Base-by-base conservation (phyloP, 1,140 invertebrate species). In the Phenacoccus solenopsis region DNA sequence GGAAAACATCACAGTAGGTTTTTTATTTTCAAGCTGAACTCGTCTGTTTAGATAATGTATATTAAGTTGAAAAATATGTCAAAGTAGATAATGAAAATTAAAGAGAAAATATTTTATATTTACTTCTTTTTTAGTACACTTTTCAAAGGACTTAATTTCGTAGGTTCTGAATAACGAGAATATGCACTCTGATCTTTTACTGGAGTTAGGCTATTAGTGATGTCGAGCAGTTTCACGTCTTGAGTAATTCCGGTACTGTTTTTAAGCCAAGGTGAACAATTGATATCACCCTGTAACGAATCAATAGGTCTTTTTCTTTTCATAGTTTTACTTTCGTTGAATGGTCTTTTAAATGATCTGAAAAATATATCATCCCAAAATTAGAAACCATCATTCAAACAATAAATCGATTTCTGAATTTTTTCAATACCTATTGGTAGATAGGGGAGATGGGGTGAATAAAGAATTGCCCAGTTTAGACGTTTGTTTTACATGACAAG, bases 191-290 rank as follows among this genome's bases (percentile, higher is more conserved):
- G 30, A 2, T 69, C n/a, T 35, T 30, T 68, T 9, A 28, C 67
- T 81, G 81, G 77, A 30, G 77, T 75, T 22, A 77, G 72, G 70
- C 73, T 76, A 0, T 76, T 73, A 22, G 75, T 76, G 21, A 85
- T 73, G 25, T 83, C 83, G 22, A 85, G 77, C 0, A 84, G 80
- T 75, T 83, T 82, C 22, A 89, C 87, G 76, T 89, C 87, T 73
- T 86, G 84, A 0, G 87, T 88, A 0, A 88, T 77, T 0, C 87
- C 86, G 56, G 85, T 87, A 69, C 68, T 71, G 22, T 64, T 64
- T 64, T 10, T 27, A 9, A 7, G 22, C 13, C 22, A 9, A 24
- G 59, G 59, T 10, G 59, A 64, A 64, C 59, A 64, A 22, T 10
- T 20, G 21, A 64, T 10, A 24, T 64, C 59, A 64, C 20, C 4